These are phyloP conservation scores for Prionailurus viverrinus DNA, from an alignment of 2,113 vertebrate genomes.

Conservation along the genomic window DNA sequence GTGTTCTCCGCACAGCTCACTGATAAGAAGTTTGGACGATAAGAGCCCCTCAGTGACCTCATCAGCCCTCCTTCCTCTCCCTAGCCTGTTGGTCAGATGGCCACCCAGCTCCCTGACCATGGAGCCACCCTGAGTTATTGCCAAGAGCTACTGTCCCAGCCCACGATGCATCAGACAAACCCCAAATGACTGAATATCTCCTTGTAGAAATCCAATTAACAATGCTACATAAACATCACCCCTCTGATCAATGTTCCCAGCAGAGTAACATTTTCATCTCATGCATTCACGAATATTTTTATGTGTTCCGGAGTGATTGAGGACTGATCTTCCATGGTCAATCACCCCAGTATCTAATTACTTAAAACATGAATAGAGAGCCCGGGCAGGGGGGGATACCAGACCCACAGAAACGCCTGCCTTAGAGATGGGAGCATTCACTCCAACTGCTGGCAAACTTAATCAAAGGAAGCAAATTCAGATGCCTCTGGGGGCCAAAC, in stretches of 20 bases:
- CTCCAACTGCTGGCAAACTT: background rate
- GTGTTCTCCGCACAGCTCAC: background rate
- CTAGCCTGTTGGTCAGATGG: background rate
- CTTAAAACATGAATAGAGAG: background rate
- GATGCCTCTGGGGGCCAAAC: background rate
- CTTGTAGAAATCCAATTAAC: slow-evolving; percentile 70
- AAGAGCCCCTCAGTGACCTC: background rate
- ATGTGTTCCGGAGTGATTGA: slow-evolving; percentile 44
- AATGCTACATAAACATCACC: slow-evolving; percentile 24
- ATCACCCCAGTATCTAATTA: slow-evolving; percentile 50
- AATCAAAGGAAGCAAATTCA: background rate
- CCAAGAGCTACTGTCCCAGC: background rate
- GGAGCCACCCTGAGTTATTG: background rate
- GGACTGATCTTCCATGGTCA: slow-evolving; percentile 24
- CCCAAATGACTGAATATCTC: background rate
- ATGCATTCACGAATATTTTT: slow-evolving; percentile 29
- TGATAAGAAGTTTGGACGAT: background rate
- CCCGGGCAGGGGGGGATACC: background rate
- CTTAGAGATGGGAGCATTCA: background rate
- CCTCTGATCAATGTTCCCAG: slow-evolving; percentile 41
- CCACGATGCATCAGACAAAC: background rate
- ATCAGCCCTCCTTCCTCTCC: background rate
- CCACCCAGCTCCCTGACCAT: background rate
- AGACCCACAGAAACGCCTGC: background rate
- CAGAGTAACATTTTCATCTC: slow-evolving; percentile 62